Evolutionary conservation across 2,888 invertebrate genomes (phyloP), one percentile per base, ranked within the genome.

Genomic region (Axea sp.): DNA sequence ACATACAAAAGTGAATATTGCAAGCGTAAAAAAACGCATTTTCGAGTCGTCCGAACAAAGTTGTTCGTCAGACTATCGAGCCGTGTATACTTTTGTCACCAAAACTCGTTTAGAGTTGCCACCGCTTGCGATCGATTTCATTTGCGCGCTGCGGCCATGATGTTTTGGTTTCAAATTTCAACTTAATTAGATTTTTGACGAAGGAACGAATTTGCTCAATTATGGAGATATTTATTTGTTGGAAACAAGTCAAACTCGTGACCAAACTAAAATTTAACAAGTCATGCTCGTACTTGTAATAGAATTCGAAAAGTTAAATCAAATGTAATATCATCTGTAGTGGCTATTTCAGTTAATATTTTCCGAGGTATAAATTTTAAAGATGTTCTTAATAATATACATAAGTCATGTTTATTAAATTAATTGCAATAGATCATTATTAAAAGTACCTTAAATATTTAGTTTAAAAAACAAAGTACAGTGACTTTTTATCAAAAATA

Each of bases 1-100:
- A 53, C 60, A 60, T 4, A 69, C 17, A 60, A 60, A 60, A 60
- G 60, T 53, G 43, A 39, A 53, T 69, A 53, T 60, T 41, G 3
- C 15, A 17, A 8, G 39, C 30, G 39, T 11, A 19, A 43, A 68
- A n/a, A 43, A 47, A 67, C 53, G 53, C 53, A 53, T 19, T 37
- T 45, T 43, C 12, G 17, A 19, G 9, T 7, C 5, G 4, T 26
- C 1, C 33, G 43, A 24, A 15, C 1, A 12, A 53, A 43, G 5
- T 47, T 47, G 55, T 28, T 30, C 47, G 55, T 37, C 22, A 37
- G 31, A 31, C 65, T 31, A 57, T 67, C 43, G 51, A 19, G 37
- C 3, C 39, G 14, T 8, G 41, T 24, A 55, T 14, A 55, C 39
- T 37, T 45, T 33, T 43, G 35, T 24, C 15, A 28, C 3, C 30